These are phyloP conservation scores for Tinea trinotella DNA, from an alignment of 2,888 invertebrate species.

Conservation along the genomic window DNA sequence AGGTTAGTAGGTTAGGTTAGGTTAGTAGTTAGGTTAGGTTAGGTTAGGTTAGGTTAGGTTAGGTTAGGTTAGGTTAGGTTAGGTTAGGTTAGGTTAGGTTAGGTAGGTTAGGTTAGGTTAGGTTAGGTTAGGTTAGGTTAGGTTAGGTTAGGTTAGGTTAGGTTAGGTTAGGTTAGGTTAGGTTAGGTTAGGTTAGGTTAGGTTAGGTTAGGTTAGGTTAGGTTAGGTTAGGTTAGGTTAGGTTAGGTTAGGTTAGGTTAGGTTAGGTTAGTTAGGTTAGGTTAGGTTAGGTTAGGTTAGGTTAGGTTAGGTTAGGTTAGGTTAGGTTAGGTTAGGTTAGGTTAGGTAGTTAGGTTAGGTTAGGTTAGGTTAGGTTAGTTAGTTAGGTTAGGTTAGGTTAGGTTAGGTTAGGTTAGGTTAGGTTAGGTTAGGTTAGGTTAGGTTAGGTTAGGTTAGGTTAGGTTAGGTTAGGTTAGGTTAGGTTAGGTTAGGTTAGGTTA, in stretches of 20 bases:
- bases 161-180: constrained; percentile 13
- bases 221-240: constrained; percentile 13
- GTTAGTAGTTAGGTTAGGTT: too few species aligned
- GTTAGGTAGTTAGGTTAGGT: constrained; percentile 13
- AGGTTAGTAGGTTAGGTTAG: too few species aligned
- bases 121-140: constrained; percentile 20
- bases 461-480: constrained; percentile 13
- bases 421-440: constrained; percentile 13
- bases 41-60: constrained; percentile 20
- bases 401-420: constrained; percentile 13
- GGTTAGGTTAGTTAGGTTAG: constrained; percentile 13
- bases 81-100: constrained; percentile 20
- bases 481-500: constrained; percentile 13
- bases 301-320: constrained; percentile 13
- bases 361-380: constrained; percentile 1
- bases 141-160: constrained; percentile 1
- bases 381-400: constrained; percentile 11
- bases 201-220: constrained; percentile 9
- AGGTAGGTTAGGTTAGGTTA: constrained; percentile 20
- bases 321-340: constrained; percentile 13
- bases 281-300: constrained; percentile 13
- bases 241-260: constrained; percentile 13
- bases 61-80: constrained; percentile 20
- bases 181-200: constrained; percentile 13
- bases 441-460: constrained; percentile 13